phyloP scores from a whole-genome alignment of 2,888 invertebrate species.

The Mesorhabditis belari region DNA sequence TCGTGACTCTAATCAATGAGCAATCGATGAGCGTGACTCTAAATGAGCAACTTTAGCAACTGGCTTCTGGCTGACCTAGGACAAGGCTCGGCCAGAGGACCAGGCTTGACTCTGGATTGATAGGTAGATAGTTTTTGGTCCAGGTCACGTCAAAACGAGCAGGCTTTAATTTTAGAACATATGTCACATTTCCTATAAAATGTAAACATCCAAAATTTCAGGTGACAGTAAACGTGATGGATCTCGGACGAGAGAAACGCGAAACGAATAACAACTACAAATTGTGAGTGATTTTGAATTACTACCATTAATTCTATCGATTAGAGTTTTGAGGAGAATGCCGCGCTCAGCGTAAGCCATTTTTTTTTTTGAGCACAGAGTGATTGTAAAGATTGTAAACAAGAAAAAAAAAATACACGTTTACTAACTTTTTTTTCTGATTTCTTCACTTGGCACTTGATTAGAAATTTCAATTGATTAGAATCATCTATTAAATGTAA shows the following conservation, averaged over 20 bases:
- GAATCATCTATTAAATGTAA: not conserved
- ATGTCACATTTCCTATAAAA: constrained; percentile 11
- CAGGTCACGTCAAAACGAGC: not conserved
- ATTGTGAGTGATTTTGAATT: constrained; percentile 20
- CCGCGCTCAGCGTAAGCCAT: not conserved
- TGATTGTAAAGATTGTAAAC: too few relatives aligned
- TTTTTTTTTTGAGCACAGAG: not conserved
- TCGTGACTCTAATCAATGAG: too few relatives aligned
- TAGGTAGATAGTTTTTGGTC: not conserved
- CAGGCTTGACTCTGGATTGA: too few relatives aligned
- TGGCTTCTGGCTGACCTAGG: too few relatives aligned
- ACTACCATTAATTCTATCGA: too few relatives aligned
- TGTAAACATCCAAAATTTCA: constrained; percentile 20
- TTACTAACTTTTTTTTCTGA: too few relatives aligned
- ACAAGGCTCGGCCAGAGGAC: too few relatives aligned
- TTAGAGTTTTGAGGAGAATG: too few relatives aligned
- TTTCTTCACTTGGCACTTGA: not conserved
- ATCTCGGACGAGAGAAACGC: constrained; percentile 31
- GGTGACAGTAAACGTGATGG: constrained; percentile 33
- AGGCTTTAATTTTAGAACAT: not conserved
- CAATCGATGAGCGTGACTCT: too few relatives aligned
- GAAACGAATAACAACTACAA: constrained; percentile 37
- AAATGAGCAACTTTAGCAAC: too few relatives aligned
- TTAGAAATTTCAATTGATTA: not conserved
- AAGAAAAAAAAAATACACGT: too few relatives aligned